phyloP scores from a whole-genome alignment of 1,140 invertebrate species.

The Philotrypesis tridentata region DNA sequence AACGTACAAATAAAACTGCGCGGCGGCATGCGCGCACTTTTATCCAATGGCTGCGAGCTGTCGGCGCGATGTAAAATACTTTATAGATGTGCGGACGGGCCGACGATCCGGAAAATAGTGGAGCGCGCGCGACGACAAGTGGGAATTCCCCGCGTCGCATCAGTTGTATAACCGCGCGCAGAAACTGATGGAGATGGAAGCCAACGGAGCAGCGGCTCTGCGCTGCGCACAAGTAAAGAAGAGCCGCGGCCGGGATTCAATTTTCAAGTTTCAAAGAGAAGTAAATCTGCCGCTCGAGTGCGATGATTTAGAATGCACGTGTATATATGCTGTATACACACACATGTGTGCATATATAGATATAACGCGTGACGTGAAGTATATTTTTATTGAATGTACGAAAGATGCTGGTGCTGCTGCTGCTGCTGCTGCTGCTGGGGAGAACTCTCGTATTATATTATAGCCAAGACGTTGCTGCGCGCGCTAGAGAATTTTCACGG shows the following conservation, averaged over 20 bases:
- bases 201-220: background rate
- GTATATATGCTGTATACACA: background rate
- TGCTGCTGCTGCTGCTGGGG: too few relatives aligned
- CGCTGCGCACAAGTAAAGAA: background rate
- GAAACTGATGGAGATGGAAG: slow-evolving; percentile 24
- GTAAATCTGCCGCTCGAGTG: background rate
- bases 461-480: too few relatives aligned
- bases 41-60: slow-evolving; percentile 5
- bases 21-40: background rate
- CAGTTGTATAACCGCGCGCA: background rate
- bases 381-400: background rate
- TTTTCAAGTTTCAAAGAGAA: slow-evolving; percentile 11
- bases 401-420: background rate
- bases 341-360: too few relatives aligned
- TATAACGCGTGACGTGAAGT: background rate
- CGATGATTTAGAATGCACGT: background rate
- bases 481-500: too few relatives aligned
- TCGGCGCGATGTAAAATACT: slow-evolving; percentile 8
- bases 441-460: background rate
- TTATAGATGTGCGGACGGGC: slow-evolving; percentile 15
- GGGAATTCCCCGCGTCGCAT: slow-evolving; percentile 22
- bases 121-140: slow-evolving; percentile 22
- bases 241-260: background rate
- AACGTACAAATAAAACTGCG: background rate
- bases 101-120: slow-evolving; percentile 32